A percentile compares a stretch with the other conserved stretches of the same genome.
Conservation (phyloP, 2,888 invertebrate genomes). For the Arrhopalites spinosus region DNA sequence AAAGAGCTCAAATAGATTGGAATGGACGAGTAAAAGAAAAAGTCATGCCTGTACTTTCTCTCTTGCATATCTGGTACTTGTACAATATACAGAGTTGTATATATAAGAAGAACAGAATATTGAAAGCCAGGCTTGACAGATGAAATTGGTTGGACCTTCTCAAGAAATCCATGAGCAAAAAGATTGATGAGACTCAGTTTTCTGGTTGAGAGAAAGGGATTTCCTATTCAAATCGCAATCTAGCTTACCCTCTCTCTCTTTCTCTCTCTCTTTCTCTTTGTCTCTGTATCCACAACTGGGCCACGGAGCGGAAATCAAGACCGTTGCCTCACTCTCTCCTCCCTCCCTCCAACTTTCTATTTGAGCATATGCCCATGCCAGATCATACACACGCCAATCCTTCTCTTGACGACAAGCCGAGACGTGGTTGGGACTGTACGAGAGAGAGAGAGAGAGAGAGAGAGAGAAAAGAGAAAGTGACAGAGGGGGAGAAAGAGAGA, state of each 20-base stretch:
- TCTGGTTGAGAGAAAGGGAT: conserved; percentile 12
- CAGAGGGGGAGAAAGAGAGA: neutral
- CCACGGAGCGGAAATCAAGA: too few relatives aligned
- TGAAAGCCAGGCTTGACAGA: conserved; percentile 20
- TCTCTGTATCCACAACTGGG: neutral
- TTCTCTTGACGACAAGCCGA: too few relatives aligned
- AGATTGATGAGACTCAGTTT: conserved; percentile 18
- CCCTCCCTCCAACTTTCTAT: neutral
- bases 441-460: too few relatives aligned
- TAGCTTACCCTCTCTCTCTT: neutral
- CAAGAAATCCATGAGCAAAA: conserved; percentile 20
- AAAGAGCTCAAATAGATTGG: conserved; percentile 18
- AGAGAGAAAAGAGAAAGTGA: neutral
- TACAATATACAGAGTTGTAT: neutral
- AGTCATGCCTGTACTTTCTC: neutral
- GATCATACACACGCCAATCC: too few relatives aligned
- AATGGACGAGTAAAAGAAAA: conserved; percentile 2
- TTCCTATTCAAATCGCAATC: conserved; percentile 29
- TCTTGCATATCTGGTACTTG: too few relatives aligned
- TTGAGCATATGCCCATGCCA: too few relatives aligned
- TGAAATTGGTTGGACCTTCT: conserved; percentile 24
- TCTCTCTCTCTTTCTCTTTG: neutral
- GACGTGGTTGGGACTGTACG: too few relatives aligned
- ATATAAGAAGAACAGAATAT: conserved; percentile 1
- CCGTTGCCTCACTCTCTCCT: neutral